Evolutionary conservation across 2,797 vertebrate species (phyloP).

Genomic region (Molossus molossus): DNA sequence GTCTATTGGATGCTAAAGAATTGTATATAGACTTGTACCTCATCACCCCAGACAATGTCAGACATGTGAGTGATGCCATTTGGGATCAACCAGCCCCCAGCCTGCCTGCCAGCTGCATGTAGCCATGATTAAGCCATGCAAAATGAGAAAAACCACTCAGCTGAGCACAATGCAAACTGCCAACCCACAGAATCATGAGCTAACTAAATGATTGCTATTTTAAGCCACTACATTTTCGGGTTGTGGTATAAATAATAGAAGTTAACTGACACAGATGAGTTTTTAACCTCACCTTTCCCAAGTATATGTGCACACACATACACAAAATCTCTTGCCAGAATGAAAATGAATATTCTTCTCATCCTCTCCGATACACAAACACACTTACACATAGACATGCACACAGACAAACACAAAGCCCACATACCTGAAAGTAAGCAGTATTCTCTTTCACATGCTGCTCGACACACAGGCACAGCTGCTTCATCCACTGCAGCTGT

Average conservation of each 20-base stretch:
- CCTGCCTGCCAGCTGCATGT: background rate
- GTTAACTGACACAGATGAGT: background rate
- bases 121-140: background rate
- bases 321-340: constrained; percentile 1
- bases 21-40: background rate
- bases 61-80: background rate
- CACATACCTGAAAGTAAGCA: constrained; percentile 96
- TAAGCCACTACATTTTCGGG: constrained; percentile 12
- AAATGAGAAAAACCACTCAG: constrained; percentile 50
- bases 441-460: constrained; percentile 97
- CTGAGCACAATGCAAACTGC: background rate
- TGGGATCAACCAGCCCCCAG: background rate
- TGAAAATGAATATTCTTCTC: background rate
- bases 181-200: background rate
- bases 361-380: background rate
- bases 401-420: background rate
- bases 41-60: background rate
- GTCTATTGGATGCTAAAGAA: background rate
- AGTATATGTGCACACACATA: background rate
- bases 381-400: background rate
- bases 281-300: background rate
- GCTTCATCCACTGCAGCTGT: constrained; percentile 98
- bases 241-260: constrained; percentile 4
- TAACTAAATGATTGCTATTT: constrained; percentile 5
- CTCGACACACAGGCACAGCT: constrained; percentile 97